phyloP scores from a whole-genome alignment of 2,888 invertebrate species.

The Xylocampa areola region DNA sequence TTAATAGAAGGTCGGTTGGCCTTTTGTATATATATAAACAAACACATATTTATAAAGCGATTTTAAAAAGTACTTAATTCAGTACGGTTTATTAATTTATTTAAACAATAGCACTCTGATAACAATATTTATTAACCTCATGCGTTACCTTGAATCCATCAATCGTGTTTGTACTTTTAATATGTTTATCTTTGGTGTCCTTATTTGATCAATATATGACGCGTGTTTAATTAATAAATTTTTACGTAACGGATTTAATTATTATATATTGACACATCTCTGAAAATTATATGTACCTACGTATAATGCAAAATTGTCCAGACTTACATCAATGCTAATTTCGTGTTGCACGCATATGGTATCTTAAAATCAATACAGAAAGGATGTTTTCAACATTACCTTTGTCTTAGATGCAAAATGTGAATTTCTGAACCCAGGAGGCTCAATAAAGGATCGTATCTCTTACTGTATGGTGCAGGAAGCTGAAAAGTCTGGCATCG shows the following conservation, averaged over 20 bases:
- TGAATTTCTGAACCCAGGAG: slow-evolving; percentile 98
- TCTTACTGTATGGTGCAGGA: slow-evolving; percentile 97
- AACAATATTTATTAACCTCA: slow-evolving; percentile 21
- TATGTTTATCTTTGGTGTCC: slow-evolving; percentile 46
- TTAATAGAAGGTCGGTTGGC: too few relatives aligned
- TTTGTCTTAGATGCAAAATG: slow-evolving; percentile 95
- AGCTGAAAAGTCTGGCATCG: slow-evolving; percentile 94
- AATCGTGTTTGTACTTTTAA: slow-evolving; percentile 25
- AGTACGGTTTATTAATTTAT: not conserved
- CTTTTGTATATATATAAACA: too few relatives aligned
- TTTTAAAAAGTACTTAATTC: not conserved
- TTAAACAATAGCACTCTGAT: slow-evolving; percentile 38
- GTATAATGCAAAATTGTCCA: too few relatives aligned
- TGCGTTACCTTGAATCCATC: slow-evolving; percentile 25
- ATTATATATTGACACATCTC: too few relatives aligned
- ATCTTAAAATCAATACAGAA: too few relatives aligned
- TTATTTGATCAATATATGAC: slow-evolving; percentile 17
- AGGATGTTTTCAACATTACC: too few relatives aligned
- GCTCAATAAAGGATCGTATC: slow-evolving; percentile 97
- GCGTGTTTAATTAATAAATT: slow-evolving; percentile 23
- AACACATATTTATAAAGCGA: not conserved
- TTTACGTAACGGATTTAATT: slow-evolving; percentile 16
- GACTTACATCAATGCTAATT: too few relatives aligned
- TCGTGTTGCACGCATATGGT: too few relatives aligned
- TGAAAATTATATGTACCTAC: too few relatives aligned